Evolutionary conservation across 2,888 invertebrate species (phyloP).

Genomic region (Sericinus montela): DNA sequence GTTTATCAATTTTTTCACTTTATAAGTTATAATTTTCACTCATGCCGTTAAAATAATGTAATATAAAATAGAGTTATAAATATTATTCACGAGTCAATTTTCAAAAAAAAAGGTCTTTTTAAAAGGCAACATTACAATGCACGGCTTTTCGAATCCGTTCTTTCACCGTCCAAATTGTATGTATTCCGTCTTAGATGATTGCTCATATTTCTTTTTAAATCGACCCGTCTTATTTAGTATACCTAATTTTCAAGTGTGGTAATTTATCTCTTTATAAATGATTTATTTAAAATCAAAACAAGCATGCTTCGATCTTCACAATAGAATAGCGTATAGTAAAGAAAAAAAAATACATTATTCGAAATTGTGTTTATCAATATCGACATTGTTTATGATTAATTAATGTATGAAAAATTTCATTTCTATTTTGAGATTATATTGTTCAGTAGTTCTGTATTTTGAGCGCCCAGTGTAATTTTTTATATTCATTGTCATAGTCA

Average conservation of each 20-base stretch:
- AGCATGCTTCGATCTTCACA: too few species aligned
- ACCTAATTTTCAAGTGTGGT: too few species aligned
- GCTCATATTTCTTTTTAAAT: constrained; percentile 29
- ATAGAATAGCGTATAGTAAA: too few species aligned
- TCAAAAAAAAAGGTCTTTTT: neutral
- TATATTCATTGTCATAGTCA: constrained; percentile 27
- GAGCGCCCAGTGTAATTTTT: too few species aligned
- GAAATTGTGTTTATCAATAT: neutral
- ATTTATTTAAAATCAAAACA: too few species aligned
- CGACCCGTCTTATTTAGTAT: neutral
- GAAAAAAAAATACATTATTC: neutral
- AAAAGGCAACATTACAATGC: constrained; percentile 5
- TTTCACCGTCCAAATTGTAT: constrained; percentile 31
- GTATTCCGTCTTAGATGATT: constrained; percentile 53
- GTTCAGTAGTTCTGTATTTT: neutral
- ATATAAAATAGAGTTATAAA: neutral
- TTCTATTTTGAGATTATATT: too few species aligned
- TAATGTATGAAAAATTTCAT: neutral
- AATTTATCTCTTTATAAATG: too few species aligned
- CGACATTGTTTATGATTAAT: constrained; percentile 15
- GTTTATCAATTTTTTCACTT: too few species aligned
- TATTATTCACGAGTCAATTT: neutral
- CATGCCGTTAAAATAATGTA: too few species aligned
- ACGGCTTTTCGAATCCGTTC: constrained; percentile 22
- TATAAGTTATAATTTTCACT: too few species aligned